Evolutionary conservation across 2,888 invertebrate genomes (phyloP), one percentile per base, ranked within the genome.

Genomic region (Nemotelus pantherinus): DNA sequence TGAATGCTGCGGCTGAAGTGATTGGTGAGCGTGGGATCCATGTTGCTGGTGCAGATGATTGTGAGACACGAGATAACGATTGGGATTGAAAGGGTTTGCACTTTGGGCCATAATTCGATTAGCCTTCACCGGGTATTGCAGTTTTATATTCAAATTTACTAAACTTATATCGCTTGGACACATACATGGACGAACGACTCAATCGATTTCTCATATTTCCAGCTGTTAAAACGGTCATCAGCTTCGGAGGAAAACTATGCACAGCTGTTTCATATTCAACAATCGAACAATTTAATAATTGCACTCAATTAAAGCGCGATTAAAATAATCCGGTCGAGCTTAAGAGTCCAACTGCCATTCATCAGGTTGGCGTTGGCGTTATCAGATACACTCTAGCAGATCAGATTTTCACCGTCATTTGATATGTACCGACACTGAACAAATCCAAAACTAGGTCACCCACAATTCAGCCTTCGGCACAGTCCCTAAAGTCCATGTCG

Each of bases 51-150:
- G 74, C 50, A 64, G 55, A 75, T 79, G 53, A 57, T 60, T 70
- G 9, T 79, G 79, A 25, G 77, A 47, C 75, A 79, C 39, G 45
- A 79, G 41, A 70, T 74, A 75, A 3, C 77, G 77, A 63, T 75
- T 77, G 7, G 72, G 72, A 57, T 72, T 72, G 48, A 60, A 72
- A 25, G 58, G 47, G 39, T 68, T 68, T 50, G 72, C 74, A 70
- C 70, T 77, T 65, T 75, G 72, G 65, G 77, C 77, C 77, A 77
- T 70, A 72, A 58, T 67, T 60, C 63, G 63, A 41, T 39, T 71
- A 76, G 76, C 57, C 65, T 64, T 68, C 65, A 76, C 71, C 58
- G 63, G 41, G 55, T 53, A 70, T 39, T 9, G 55, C 43, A 7
- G 43, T 70, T 55, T 53, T 70, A 10, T 55, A 55, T 2, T 53